Evolutionary conservation across 1,140 invertebrate genomes (phyloP), one percentile per base, ranked within the genome.

Genomic region (Pachypsylla venusta): DNA sequence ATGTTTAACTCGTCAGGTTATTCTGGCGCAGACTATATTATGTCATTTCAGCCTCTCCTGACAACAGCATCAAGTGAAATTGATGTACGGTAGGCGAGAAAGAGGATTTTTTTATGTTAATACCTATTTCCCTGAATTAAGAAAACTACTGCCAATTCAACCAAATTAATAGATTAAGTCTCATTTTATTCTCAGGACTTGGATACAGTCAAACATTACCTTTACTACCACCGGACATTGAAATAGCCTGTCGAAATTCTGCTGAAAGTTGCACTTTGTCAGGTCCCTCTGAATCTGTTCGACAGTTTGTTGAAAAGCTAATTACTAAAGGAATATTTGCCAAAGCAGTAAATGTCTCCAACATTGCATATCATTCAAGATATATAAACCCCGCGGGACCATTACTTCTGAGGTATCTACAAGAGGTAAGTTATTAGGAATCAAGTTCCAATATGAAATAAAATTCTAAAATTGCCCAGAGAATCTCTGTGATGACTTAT

Each of bases 191-290:
- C 63, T 7, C 16, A 63, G 62, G 62, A 1, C n/a, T 58, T 12
- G 54, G 59, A 20, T 53, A 57, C 24, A 54, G 48, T 40, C 54
- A 58, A 10, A 57, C 53, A 12, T 60, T 53, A 58, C 53, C 53
- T 16, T 25, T 5, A 58, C 13, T 63, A 19, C 82, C 88, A 58
- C 71, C 74, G 3, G 73, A 72, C 62, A 78, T 93, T 68, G 82
- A 87, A 65, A 81, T 89, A 1, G 89, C 89, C 14, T 93, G 90
- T 71, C 87, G 90, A 70, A 94, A 94, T 68, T 53, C 54, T 25
- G 14, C 20, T n/a, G 55, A 30, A n/a, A 64, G 60, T 42, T 84
- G 88, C 28, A 93, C 89, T 0, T 81, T 95, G 54, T 92, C 89
- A 3, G 92, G 91, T 1, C 87, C 87, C 2, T 77, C 77, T 26